These are phyloP conservation scores for Orchesella flavescens DNA, from an alignment of 2,888 invertebrate genomes.

Conservation along the genomic window DNA sequence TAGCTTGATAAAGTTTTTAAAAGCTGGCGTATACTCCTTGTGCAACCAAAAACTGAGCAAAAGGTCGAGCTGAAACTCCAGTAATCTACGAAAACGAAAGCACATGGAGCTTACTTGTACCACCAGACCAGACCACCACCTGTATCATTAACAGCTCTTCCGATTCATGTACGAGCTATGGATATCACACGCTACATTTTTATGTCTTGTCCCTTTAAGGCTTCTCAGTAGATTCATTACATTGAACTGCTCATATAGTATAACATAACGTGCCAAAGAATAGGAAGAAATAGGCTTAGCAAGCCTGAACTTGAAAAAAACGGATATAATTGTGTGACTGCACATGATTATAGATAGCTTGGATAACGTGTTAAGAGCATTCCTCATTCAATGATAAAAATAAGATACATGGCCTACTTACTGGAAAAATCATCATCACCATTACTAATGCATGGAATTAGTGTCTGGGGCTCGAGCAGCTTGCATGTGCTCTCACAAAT, in stretches of 20 bases:
- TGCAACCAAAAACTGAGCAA: constrained; percentile 7
- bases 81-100: constrained; percentile 18
- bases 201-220: constrained; percentile 32
- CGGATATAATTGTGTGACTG: constrained; percentile 51
- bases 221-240: background rate
- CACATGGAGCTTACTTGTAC: constrained; percentile 19
- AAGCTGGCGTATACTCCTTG: constrained; percentile 24
- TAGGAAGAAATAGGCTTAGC: background rate
- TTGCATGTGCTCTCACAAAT: background rate
- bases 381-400: constrained; percentile 51
- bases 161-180: constrained; percentile 40
- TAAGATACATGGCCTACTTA: constrained; percentile 59
- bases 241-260: background rate
- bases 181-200: background rate
- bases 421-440: constrained; percentile 17
- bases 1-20: constrained; percentile 7
- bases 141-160: constrained; percentile 61
- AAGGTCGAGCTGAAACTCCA: constrained; percentile 31
- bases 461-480: background rate
- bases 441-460: constrained; percentile 46
- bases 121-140: constrained; percentile 33
- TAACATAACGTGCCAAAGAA: too few species aligned
- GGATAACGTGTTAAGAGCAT: constrained; percentile 46
- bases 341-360: constrained; percentile 54
- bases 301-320: constrained; percentile 19